These are phyloP conservation scores for Mola mola DNA, from an alignment of 2,113 vertebrate genomes.

Conservation along the genomic window DNA sequence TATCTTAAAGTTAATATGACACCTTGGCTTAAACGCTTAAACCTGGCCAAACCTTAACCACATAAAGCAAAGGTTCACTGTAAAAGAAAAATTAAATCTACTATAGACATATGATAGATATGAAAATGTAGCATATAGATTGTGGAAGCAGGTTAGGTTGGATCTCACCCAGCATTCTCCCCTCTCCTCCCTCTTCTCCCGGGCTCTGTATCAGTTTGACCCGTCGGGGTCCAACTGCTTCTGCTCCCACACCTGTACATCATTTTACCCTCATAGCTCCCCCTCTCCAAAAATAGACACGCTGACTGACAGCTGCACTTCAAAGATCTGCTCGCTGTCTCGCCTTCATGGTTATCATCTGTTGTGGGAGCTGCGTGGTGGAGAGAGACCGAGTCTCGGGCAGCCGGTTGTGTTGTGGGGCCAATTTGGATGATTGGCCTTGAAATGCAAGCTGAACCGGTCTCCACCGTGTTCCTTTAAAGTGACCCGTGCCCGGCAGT, in stretches of 20 bases:
- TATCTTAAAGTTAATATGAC: no score
- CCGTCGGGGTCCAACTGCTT: slow-evolving; percentile 63
- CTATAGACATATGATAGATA: not conserved
- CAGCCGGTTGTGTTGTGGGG: slow-evolving; percentile 69
- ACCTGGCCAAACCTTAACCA: no score
- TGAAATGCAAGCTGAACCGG: slow-evolving; percentile 81
- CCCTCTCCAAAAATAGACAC: slow-evolving; percentile 52
- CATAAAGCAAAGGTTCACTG: no score
- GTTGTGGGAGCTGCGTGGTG: slow-evolving; percentile 45
- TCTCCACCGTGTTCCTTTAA: slow-evolving; percentile 82
- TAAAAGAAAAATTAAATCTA: no score
- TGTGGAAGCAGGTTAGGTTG: not conserved
- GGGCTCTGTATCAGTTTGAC: slow-evolving; percentile 65
- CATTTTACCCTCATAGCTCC: slow-evolving; percentile 75
- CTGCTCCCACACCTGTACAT: slow-evolving; percentile 78
- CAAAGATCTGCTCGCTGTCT: slow-evolving; percentile 68
- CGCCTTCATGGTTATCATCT: slow-evolving; percentile 71
- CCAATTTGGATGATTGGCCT: slow-evolving; percentile 84
- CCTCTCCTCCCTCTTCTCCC: not conserved
- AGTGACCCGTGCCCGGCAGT: slow-evolving; percentile 81
- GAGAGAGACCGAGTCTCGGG: slow-evolving; percentile 42
- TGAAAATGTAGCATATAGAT: no score
- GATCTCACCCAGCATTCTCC: slow-evolving; percentile 30
- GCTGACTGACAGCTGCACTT: slow-evolving; percentile 83
- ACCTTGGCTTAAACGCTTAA: no score